Evolutionary conservation across 1,140 invertebrate species (phyloP).

Genomic region (Zelostemma sp.): DNA sequence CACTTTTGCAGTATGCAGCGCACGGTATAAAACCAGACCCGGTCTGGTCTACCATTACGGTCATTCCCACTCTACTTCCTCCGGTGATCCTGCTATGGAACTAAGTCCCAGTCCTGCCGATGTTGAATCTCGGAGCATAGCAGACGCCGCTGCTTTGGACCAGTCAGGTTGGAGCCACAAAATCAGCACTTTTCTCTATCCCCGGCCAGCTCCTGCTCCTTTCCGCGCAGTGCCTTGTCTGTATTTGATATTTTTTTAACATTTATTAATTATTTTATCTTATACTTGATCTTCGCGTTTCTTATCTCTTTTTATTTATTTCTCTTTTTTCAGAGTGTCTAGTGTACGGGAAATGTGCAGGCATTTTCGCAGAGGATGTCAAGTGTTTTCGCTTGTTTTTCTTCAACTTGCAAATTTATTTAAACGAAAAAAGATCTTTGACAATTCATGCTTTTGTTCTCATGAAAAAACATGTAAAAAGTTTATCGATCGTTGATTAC

Average conservation of each 20-base stretch:
- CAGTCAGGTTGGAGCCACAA: constrained; percentile 70
- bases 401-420: no score
- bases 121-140: constrained; percentile 70
- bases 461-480: no score
- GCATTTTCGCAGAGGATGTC: no score
- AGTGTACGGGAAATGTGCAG: no score
- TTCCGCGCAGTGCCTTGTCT: constrained; percentile 41
- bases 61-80: constrained; percentile 85
- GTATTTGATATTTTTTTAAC: constrained; percentile 35
- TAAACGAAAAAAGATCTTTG: no score
- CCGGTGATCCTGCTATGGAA: constrained; percentile 72
- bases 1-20: constrained; percentile 90
- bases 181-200: constrained; percentile 68
- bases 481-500: no score
- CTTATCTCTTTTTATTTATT: constrained; percentile 35
- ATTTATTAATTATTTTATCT: constrained; percentile 15
- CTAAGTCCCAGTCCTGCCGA: constrained; percentile 71
- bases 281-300: constrained; percentile 21
- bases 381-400: no score
- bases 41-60: constrained; percentile 97
- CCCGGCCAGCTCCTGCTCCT: constrained; percentile 43
- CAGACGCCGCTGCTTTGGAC: constrained; percentile 70
- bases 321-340: no score
- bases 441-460: no score
- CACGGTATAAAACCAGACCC: constrained; percentile 96